phyloP scores from a whole-genome alignment of 64 coral and sea anemone genomes.

The Astreopora myriophthalma region DNA sequence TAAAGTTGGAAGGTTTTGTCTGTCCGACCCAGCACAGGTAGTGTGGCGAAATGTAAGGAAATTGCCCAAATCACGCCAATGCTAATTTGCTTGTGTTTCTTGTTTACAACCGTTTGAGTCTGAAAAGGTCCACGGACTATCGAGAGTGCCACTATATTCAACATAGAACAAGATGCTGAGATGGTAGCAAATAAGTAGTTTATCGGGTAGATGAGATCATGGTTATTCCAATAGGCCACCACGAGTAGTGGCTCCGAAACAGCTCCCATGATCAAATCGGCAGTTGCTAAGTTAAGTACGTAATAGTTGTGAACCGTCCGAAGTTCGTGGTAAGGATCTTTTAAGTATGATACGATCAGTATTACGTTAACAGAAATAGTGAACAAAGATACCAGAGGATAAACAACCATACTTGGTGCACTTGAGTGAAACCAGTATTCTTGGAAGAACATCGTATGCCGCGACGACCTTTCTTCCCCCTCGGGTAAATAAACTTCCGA shows the following conservation, averaged over 20 bases:
- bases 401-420: conserved; percentile 6
- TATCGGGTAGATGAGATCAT: neutral
- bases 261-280: conserved; percentile 63
- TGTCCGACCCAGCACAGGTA: conserved; percentile 54
- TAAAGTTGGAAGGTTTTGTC: conserved; percentile 53
- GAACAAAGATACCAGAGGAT: conserved; percentile 6
- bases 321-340: conserved; percentile 46
- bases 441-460: conserved; percentile 9
- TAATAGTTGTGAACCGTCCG: conserved; percentile 45
- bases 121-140: conserved; percentile 41
- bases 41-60: conserved; percentile 4
- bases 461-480: neutral
- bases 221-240: conserved; percentile 26
- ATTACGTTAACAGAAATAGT: conserved; percentile 15
- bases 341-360: conserved; percentile 12
- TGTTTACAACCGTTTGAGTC: conserved; percentile 13
- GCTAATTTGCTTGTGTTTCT: neutral
- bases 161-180: conserved; percentile 32
- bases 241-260: conserved; percentile 43
- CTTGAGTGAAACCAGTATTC: conserved; percentile 55
- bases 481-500: neutral
- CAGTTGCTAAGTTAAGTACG: conserved; percentile 34
- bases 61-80: conserved; percentile 46
- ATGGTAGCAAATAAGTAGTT: conserved; percentile 57
- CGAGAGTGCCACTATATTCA: conserved; percentile 42